Evolutionary conservation across 2,888 invertebrate species (phyloP).

Genomic region (Phaonia tiefii): DNA sequence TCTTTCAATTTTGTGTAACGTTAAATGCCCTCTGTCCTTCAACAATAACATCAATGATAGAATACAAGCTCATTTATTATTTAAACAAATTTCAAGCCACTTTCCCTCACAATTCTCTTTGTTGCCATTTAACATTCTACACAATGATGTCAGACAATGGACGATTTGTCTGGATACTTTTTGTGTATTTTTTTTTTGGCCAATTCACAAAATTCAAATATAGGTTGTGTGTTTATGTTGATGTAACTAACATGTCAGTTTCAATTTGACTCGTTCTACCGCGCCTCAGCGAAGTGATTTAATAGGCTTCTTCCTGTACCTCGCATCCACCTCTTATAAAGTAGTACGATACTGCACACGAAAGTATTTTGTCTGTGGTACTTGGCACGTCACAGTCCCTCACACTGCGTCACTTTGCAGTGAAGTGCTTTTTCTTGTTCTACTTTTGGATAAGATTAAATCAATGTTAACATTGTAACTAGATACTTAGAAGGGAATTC

Average conservation of each 20-base stretch:
- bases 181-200: not conserved
- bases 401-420: conserved; percentile 45
- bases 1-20: too few species aligned
- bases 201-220: not conserved
- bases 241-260: conserved; percentile 16
- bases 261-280: conserved; percentile 20
- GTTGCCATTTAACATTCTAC: not conserved
- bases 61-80: conserved; percentile 46
- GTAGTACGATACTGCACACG: not conserved
- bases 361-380: too few species aligned
- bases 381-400: conserved; percentile 51
- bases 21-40: too few species aligned
- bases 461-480: conserved; percentile 54
- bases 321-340: conserved; percentile 34
- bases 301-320: not conserved
- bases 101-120: not conserved
- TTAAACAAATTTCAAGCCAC: conserved; percentile 19
- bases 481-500: too few species aligned
- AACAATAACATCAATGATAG: too few species aligned
- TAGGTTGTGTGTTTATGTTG: not conserved
- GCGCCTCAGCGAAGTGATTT: not conserved
- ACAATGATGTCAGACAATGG: not conserved
- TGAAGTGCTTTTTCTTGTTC: conserved; percentile 64
- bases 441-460: conserved; percentile 45
- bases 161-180: conserved; percentile 19